Base-by-base conservation (phyloP, 1,140 invertebrate species). In the Battus philenor region DNA sequence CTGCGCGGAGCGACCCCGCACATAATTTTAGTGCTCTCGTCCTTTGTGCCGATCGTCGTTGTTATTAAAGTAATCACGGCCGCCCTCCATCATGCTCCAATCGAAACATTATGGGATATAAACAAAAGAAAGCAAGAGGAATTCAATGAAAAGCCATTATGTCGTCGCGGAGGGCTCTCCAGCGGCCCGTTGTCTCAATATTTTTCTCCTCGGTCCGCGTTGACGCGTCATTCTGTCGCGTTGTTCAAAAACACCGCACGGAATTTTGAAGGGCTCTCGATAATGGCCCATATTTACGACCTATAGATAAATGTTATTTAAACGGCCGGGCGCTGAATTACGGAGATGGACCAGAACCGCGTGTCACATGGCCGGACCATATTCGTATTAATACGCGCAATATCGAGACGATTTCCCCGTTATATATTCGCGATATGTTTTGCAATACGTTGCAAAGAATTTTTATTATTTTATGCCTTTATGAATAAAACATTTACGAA, bases 101-200 rank as follows among this genome's bases (percentile, higher is more conserved):
- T 84, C 77, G 77, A 71, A 81, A 80, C 77, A 79, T 79, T 81
- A 79, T 79, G 70, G 78, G 70, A 79, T 76, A 78, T 83, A 84
- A 82, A 84, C 78, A 84, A 84, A 84, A 81, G 80, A 76, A 71
- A 80, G 56, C 63, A 76, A 75, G 66, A 65, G 73, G 75, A 79
- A 84, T 82, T 84, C 70, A 75, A 80, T 84, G 77, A 74, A 78
- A 81, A 71, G 70, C 80, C 66, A 84, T 82, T 84, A 84, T 82
- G 78, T 80, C 70, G 64, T 64, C 48, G 67, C 61, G 62, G 51
- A 81, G 80, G 59, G 74, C 79, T 60, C 79, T 80, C 63, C 56
- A 58, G 50, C 32, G 39, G 54, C 38, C 66, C 71, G 74, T 80
- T 82, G 80, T 80, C 80, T 79, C 76, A 85, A 82, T 85, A 82